Evolutionary conservation across 2,888 invertebrate genomes (phyloP).

Genomic region (Abrostola triplasia): DNA sequence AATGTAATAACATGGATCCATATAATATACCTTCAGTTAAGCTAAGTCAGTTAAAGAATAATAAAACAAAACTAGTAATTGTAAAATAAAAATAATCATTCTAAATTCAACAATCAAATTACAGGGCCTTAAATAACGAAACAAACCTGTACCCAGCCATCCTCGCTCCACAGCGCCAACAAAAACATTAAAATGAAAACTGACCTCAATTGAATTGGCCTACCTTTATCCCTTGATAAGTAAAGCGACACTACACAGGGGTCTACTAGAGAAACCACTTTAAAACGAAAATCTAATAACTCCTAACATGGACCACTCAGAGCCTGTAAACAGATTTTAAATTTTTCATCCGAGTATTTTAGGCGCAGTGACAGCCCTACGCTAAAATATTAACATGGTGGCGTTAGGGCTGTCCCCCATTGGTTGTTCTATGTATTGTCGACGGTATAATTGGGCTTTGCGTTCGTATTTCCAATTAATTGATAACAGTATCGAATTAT

Average conservation of each 20-base stretch:
- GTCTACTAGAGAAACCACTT: slow-evolving; percentile 14
- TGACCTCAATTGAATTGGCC: slow-evolving; percentile 7
- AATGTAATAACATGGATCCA: too few species aligned
- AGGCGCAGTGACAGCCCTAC: slow-evolving; percentile 49
- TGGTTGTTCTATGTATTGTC: slow-evolving; percentile 7
- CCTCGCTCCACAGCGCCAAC: not conserved
- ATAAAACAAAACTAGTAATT: too few species aligned
- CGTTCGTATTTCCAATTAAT: not conserved
- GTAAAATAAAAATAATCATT: too few species aligned
- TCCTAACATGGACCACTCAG: slow-evolving; percentile 9
- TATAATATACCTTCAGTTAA: too few species aligned
- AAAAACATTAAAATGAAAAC: slow-evolving; percentile 6
- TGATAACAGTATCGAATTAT: slow-evolving; percentile 3
- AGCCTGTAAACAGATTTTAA: slow-evolving; percentile 43
- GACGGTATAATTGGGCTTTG: not conserved
- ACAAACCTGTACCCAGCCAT: not conserved
- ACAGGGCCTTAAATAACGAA: too few species aligned
- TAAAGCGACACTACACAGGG: not conserved
- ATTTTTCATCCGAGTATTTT: slow-evolving; percentile 26
- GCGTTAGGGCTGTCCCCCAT: slow-evolving; percentile 20
- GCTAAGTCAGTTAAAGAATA: too few species aligned
- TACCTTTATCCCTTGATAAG: slow-evolving; percentile 15
- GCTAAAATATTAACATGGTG: slow-evolving; percentile 53
- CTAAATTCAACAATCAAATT: too few species aligned
- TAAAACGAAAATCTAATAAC: slow-evolving; percentile 27